Evolutionary conservation across 2,888 invertebrate genomes (phyloP).

Genomic region (Strigamia transsilvanica): DNA sequence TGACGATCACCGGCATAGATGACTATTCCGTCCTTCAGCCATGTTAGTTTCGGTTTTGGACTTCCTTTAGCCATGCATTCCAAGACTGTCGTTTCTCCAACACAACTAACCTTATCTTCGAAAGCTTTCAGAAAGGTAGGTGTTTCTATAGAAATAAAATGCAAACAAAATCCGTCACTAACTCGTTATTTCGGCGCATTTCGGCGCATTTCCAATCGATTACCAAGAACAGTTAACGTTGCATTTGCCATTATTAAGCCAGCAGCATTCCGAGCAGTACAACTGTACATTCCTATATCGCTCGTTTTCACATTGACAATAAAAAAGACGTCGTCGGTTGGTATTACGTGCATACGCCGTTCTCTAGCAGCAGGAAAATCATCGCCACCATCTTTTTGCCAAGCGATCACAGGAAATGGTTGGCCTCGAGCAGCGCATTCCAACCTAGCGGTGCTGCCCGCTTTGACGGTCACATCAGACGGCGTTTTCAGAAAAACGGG

Average conservation of each 20-base stretch:
- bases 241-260: constrained; percentile 88
- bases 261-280: constrained; percentile 89
- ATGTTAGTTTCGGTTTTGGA: constrained; percentile 80
- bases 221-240: constrained; percentile 77
- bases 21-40: constrained; percentile 84
- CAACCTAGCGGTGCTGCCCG: constrained; percentile 84
- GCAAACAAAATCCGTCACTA: background rate
- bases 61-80: constrained; percentile 88
- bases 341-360: constrained; percentile 90
- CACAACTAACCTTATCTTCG: constrained; percentile 82
- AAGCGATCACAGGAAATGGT: constrained; percentile 86
- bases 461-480: constrained; percentile 81
- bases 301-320: constrained; percentile 88
- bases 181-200: background rate
- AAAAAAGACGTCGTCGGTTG: constrained; percentile 88
- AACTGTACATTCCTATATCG: constrained; percentile 92
- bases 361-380: constrained; percentile 95
- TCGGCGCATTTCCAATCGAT: constrained; percentile 55
- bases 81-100: constrained; percentile 84
- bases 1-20: constrained; percentile 80
- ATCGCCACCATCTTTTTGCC: constrained; percentile 86
- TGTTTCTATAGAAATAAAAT: constrained; percentile 69
- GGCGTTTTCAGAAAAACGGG: constrained; percentile 87
- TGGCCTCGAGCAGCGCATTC: constrained; percentile 92
- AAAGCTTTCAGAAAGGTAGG: constrained; percentile 86